phyloP scores from a whole-genome alignment of 2,797 vertebrate genomes.

The Microctenopoma lineatum region DNA sequence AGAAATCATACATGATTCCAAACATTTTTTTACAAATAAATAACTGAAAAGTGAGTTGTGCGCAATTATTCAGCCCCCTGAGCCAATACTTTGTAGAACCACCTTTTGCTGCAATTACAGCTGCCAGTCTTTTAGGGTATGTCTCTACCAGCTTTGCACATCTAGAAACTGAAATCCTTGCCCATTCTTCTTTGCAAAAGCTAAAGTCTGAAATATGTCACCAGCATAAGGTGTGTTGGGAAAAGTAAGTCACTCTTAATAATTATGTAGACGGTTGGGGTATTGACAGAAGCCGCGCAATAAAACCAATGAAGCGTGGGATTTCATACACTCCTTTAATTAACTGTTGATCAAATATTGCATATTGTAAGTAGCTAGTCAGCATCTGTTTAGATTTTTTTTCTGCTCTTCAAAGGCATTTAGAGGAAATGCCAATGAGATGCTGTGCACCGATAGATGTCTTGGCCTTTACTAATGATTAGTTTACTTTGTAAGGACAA shows the following conservation, averaged over 20 bases:
- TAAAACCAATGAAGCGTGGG: slow-evolving; percentile 6
- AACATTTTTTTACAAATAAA: too few relatives aligned
- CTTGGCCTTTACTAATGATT: slow-evolving; percentile 18
- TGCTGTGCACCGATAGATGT: background rate
- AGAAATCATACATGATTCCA: too few relatives aligned
- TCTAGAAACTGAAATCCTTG: too few relatives aligned
- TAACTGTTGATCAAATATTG: slow-evolving; percentile 22
- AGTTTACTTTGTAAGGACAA: slow-evolving; percentile 15
- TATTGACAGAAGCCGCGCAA: slow-evolving; percentile 23
- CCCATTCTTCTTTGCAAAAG: too few relatives aligned
- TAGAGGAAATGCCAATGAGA: background rate
- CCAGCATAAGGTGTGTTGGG: background rate
- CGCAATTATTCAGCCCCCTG: too few relatives aligned
- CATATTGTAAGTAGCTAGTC: slow-evolving; percentile 21
- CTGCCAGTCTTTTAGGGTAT: too few relatives aligned
- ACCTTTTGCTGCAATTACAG: too few relatives aligned
- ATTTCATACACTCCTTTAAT: slow-evolving; percentile 21
- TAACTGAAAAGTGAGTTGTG: too few relatives aligned
- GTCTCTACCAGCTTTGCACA: too few relatives aligned
- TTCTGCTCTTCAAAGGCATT: background rate
- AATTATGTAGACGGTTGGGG: slow-evolving; percentile 9
- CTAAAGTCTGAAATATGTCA: background rate
- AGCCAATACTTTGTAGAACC: too few relatives aligned
- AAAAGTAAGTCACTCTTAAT: slow-evolving; percentile 26
- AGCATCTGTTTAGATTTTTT: slow-evolving; percentile 23